phyloP scores from a whole-genome alignment of 2,113 vertebrate species.

The Anas platyrhynchos region DNA sequence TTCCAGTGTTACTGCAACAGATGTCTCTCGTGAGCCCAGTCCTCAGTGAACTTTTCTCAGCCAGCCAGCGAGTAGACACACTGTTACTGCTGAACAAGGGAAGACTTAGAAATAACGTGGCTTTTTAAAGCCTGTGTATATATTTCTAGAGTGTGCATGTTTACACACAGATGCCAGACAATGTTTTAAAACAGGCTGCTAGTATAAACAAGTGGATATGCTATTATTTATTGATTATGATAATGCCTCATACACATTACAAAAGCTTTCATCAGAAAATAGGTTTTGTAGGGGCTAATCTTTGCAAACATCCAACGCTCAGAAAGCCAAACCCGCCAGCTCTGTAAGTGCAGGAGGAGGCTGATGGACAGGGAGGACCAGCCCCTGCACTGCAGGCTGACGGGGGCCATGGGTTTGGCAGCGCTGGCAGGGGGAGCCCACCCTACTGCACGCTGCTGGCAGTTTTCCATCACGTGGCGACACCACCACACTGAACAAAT shows the following conservation, averaged over 20 bases:
- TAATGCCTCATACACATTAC: fast-evolving
- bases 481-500: background rate
- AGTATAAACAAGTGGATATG: fast-evolving
- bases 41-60: fast-evolving
- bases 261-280: background rate
- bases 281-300: background rate
- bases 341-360: background rate
- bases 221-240: background rate
- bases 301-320: fast-evolving
- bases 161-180: background rate
- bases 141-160: background rate
- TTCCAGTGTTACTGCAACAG: background rate
- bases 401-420: fast-evolving
- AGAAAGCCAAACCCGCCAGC: too few relatives aligned
- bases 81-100: background rate
- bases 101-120: fast-evolving
- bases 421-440: background rate
- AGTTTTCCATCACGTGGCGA: background rate
- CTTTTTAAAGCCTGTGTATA: fast-evolving
- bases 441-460: background rate
- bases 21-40: background rate
- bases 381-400: fast-evolving
- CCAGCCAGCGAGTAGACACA: background rate
- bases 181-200: background rate
- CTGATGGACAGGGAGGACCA: background rate